Evolutionary conservation across 2,113 vertebrate genomes (phyloP).

Genomic region (Raja brachyura): DNA sequence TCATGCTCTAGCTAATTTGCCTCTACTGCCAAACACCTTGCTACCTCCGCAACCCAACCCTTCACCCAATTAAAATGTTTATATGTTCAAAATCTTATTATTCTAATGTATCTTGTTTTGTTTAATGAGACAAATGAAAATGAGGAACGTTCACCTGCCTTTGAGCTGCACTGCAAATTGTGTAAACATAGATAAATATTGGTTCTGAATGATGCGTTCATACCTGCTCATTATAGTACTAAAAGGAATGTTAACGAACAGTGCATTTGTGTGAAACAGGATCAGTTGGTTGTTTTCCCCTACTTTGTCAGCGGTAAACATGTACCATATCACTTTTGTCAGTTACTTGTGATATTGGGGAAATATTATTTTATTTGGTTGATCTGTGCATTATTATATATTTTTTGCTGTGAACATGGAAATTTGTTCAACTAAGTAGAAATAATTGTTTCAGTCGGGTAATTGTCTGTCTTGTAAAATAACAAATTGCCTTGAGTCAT

Average conservation of each 20-base stretch:
- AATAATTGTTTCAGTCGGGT: constrained; percentile 37
- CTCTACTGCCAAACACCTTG: too few species aligned
- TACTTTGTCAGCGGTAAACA: not conserved
- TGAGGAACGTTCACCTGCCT: not conserved
- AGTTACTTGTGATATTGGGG: constrained; percentile 11
- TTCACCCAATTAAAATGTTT: not conserved
- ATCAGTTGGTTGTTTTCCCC: not conserved
- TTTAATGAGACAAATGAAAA: not conserved
- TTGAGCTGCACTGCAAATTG: not conserved
- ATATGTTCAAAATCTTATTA: not conserved
- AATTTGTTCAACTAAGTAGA: constrained; percentile 28
- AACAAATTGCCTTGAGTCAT: constrained; percentile 33
- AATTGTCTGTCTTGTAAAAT: constrained; percentile 25
- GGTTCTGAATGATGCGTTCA: not conserved
- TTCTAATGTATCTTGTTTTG: not conserved
- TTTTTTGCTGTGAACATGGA: constrained; percentile 9
- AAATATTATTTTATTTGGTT: constrained; percentile 12
- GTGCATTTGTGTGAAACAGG: not conserved
- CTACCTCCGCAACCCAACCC: too few species aligned
- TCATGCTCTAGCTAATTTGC: not conserved
- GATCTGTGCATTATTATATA: not conserved
- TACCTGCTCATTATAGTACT: not conserved
- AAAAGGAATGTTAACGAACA: constrained; percentile 21
- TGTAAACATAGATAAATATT: constrained; percentile 9
- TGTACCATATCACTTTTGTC: constrained; percentile 1